Conservation (phyloP, 2,113 vertebrate species). For the Epinephelus cyanopodus region DNA sequence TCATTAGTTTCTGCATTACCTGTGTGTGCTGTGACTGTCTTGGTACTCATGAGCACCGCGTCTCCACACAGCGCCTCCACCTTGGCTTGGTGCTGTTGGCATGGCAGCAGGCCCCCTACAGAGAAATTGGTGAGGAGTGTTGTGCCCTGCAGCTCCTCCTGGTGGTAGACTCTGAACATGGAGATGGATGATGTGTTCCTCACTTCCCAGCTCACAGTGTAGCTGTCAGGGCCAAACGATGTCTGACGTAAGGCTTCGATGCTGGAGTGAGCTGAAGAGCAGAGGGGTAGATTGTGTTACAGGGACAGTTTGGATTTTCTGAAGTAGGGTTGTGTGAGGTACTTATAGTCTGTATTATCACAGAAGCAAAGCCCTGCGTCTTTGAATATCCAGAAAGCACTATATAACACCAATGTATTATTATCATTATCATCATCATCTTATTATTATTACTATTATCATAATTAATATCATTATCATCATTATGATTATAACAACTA, state of each 20-base stretch:
- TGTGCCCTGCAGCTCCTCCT: slow-evolving; percentile 64
- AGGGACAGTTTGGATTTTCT: too few relatives aligned
- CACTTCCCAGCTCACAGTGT: slow-evolving; percentile 78
- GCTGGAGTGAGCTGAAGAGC: slow-evolving; percentile 65
- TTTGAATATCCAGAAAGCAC: too few relatives aligned
- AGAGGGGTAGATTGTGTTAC: background rate
- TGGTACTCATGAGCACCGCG: slow-evolving; percentile 61
- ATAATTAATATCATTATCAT: too few relatives aligned
- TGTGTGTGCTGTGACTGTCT: slow-evolving; percentile 58
- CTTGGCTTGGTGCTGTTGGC: slow-evolving; percentile 55
- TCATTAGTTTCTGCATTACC: slow-evolving; percentile 54
- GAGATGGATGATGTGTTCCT: slow-evolving; percentile 67
- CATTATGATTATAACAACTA: too few relatives aligned
- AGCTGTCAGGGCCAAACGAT: slow-evolving; percentile 60
- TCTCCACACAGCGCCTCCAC: slow-evolving; percentile 81
- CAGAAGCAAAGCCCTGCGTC: too few relatives aligned
- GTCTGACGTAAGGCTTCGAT: slow-evolving; percentile 68
- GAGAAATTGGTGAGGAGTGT: slow-evolving; percentile 66
- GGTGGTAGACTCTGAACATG: slow-evolving; percentile 74
- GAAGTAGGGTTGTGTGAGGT: too few relatives aligned
- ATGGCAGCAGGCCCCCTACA: slow-evolving; percentile 69
- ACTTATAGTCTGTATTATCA: too few relatives aligned
- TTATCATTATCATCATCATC: too few relatives aligned
- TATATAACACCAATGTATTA: too few relatives aligned
- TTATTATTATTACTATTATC: too few relatives aligned